phyloP scores from a whole-genome alignment of 1,140 invertebrate genomes.

The Lamellibrachia luymesi region DNA sequence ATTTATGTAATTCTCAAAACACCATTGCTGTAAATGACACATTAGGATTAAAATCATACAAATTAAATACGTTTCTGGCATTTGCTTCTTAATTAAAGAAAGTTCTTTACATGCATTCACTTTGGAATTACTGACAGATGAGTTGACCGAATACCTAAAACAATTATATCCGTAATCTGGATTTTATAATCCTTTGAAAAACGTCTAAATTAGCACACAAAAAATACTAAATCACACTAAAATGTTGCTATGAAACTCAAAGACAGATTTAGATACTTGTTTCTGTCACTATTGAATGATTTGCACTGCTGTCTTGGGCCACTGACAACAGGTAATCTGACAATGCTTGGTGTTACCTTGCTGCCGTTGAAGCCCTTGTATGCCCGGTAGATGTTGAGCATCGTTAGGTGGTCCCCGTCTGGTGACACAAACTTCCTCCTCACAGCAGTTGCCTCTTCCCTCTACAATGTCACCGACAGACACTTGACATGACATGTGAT shows the following conservation, averaged over 20 bases:
- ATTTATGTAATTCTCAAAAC: conserved; percentile 86
- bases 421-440: conserved; percentile 76
- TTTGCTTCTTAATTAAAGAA: background rate
- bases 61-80: background rate
- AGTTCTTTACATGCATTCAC: background rate
- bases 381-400: conserved; percentile 84
- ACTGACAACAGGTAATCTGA: background rate
- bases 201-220: no score
- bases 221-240: background rate
- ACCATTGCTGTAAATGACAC: conserved; percentile 70
- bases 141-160: background rate
- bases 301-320: background rate
- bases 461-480: conserved; percentile 51
- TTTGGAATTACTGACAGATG: background rate
- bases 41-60: background rate
- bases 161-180: background rate
- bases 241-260: conserved; percentile 17
- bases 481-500: conserved; percentile 10
- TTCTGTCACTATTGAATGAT: background rate
- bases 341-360: conserved; percentile 61
- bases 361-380: conserved; percentile 70
- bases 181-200: no score
- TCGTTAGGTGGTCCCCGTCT: conserved; percentile 89
- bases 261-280: background rate
- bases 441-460: conserved; percentile 68